phyloP scores from a whole-genome alignment of 2,888 invertebrate species.

The Epistrophella euchroma region DNA sequence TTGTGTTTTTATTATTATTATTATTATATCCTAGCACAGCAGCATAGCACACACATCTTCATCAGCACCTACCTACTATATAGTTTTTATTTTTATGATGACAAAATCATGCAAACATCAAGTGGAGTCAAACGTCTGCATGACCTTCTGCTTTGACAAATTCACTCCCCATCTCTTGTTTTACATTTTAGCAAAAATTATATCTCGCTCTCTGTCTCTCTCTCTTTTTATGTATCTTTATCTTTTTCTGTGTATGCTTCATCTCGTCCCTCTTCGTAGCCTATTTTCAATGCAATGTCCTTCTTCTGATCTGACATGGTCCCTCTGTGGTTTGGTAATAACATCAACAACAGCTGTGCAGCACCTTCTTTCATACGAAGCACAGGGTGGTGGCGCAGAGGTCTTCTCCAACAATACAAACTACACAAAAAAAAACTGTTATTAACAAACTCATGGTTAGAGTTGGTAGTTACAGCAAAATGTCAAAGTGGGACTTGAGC shows the following conservation, averaged over 20 bases:
- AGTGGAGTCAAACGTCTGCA: constrained; percentile 76
- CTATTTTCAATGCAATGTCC: constrained; percentile 65
- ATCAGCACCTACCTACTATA: constrained; percentile 31
- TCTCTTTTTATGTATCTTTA: background rate
- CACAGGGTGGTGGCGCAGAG: constrained; percentile 34
- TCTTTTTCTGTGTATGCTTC: background rate
- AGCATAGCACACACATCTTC: constrained; percentile 23
- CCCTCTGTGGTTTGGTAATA: constrained; percentile 71
- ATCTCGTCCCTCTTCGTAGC: background rate
- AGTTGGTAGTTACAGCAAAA: constrained; percentile 42
- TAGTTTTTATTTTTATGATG: constrained; percentile 43
- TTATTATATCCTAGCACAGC: constrained; percentile 26
- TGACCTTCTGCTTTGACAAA: constrained; percentile 75
- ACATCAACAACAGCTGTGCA: constrained; percentile 65
- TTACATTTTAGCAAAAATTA: constrained; percentile 60
- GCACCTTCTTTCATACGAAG: constrained; percentile 49
- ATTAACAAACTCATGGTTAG: constrained; percentile 42
- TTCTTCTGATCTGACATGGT: constrained; percentile 71
- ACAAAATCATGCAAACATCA: constrained; percentile 74
- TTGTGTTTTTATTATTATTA: background rate
- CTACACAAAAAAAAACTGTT: constrained; percentile 8
- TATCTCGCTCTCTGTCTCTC: constrained; percentile 2
- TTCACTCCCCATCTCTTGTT: constrained; percentile 66
- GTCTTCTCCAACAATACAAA: constrained; percentile 33
- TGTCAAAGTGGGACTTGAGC: constrained; percentile 33